phyloP scores from a whole-genome alignment of 2,888 invertebrate genomes.

The Ectemnius lituratus region DNA sequence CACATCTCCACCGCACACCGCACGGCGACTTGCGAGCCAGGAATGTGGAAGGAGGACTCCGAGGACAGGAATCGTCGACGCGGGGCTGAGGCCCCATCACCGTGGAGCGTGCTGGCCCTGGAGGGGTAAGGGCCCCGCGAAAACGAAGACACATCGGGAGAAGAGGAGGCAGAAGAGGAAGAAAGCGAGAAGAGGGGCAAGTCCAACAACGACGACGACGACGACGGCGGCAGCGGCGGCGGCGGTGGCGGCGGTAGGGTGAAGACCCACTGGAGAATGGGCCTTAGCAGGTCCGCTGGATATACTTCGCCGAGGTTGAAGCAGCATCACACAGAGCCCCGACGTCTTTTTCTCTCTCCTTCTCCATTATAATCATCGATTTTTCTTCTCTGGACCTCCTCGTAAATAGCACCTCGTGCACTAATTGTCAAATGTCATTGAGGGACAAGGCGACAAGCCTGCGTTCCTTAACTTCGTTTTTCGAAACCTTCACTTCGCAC shows the following conservation, averaged over 20 bases:
- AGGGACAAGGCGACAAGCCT: no score
- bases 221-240: conserved; percentile 35
- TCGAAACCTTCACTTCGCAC: not conserved
- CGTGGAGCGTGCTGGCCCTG: conserved; percentile 24
- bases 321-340: conserved; percentile 74
- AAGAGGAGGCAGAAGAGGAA: conserved; percentile 54
- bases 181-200: conserved; percentile 10
- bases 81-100: conserved; percentile 32
- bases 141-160: conserved; percentile 52
- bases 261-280: conserved; percentile 67
- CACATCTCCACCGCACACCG: conserved; percentile 50
- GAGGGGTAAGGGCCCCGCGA: conserved; percentile 28
- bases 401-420: conserved; percentile 68
- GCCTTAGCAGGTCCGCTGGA: conserved; percentile 78
- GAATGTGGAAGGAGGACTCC: conserved; percentile 67
- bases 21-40: conserved; percentile 63
- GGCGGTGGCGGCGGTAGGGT: conserved; percentile 51
- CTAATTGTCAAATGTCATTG: conserved; percentile 55
- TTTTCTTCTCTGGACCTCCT: conserved; percentile 41
- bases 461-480: no score
- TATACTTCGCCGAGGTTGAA: conserved; percentile 73
- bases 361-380: conserved; percentile 38
- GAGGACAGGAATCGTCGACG: conserved; percentile 61
- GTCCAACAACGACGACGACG: conserved; percentile 42
- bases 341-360: conserved; percentile 56